Percentiles rank a stretch among this genome's conserved stretches.
Conservation (phyloP, 2,797 vertebrate genomes). For the Lates japonicus region DNA sequence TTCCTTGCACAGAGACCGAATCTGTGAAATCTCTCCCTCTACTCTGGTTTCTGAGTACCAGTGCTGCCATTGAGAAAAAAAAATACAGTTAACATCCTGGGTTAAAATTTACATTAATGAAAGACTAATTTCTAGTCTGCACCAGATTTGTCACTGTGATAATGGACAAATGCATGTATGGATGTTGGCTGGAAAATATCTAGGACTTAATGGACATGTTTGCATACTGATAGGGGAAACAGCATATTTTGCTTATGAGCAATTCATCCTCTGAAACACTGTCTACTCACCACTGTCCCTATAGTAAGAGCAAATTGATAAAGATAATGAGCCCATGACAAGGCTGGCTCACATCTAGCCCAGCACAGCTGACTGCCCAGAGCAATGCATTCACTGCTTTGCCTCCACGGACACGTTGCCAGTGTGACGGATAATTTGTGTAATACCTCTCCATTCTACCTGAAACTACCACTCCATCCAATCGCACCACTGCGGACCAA, state of each 20-base stretch:
- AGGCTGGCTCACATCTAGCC: conserved; percentile 48
- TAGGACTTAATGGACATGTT: conserved; percentile 34
- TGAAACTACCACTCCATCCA: conserved; percentile 54
- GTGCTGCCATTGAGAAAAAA: neutral
- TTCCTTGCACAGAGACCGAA: conserved; percentile 29
- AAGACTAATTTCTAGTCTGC: conserved; percentile 22
- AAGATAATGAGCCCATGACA: conserved; percentile 74
- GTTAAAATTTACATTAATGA: conserved; percentile 7
- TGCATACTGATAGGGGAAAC: conserved; percentile 39
- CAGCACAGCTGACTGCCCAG: conserved; percentile 67
- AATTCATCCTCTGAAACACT: conserved; percentile 50
- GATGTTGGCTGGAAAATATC: conserved; percentile 10
- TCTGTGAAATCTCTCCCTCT: conserved; percentile 2
- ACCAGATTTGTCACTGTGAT: conserved; percentile 15
- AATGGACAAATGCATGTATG: conserved; percentile 11
- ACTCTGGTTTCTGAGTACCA: neutral
- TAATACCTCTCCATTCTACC: conserved; percentile 61
- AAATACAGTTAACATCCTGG: neutral
- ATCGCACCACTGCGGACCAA: conserved; percentile 42
- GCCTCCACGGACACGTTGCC: conserved; percentile 52
- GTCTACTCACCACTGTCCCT: conserved; percentile 43
- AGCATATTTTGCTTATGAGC: conserved; percentile 42
- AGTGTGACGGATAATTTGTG: conserved; percentile 70
- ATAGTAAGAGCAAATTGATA: conserved; percentile 64
- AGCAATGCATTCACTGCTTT: conserved; percentile 57